These are phyloP conservation scores for Sisyra terminalis DNA, from an alignment of 2,888 invertebrate species.

Conservation along the genomic window DNA sequence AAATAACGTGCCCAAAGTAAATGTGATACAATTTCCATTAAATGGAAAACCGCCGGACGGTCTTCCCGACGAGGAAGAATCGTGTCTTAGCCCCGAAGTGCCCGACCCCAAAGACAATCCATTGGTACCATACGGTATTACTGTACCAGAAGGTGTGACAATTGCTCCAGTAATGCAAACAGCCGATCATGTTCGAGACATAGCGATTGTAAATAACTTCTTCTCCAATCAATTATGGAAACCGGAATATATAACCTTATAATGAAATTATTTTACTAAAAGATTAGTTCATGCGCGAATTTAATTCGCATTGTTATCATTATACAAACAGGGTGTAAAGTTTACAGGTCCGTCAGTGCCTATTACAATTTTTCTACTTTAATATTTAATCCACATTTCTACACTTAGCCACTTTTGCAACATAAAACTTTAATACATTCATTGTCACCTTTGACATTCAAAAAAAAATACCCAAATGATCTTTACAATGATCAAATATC, in stretches of 20 bases:
- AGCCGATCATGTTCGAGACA: slow-evolving; percentile 30
- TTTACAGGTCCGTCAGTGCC: too few species aligned
- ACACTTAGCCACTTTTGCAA: too few species aligned
- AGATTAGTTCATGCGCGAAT: too few species aligned
- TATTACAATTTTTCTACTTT: too few species aligned
- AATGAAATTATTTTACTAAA: slow-evolving; percentile 14
- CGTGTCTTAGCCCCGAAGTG: slow-evolving; percentile 13
- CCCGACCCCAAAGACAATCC: slow-evolving; percentile 23
- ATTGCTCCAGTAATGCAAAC: slow-evolving; percentile 27
- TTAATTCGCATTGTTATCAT: background rate
- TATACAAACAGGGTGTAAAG: background rate
- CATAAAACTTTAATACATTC: too few species aligned
- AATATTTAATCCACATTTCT: too few species aligned
- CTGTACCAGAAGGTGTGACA: slow-evolving; percentile 28
- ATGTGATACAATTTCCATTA: slow-evolving; percentile 14
- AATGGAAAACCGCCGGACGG: slow-evolving; percentile 10
- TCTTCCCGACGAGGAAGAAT: slow-evolving; percentile 12
- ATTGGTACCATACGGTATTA: slow-evolving; percentile 26
- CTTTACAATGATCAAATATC: too few species aligned
- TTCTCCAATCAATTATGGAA: slow-evolving; percentile 38
- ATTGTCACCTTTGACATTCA: too few species aligned
- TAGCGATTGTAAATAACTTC: slow-evolving; percentile 34
- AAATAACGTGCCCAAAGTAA: slow-evolving; percentile 15
- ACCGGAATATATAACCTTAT: slow-evolving; percentile 32
- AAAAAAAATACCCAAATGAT: too few species aligned